Conservation (phyloP, 2,888 invertebrate species). For the Nemotelus nigrinus region DNA sequence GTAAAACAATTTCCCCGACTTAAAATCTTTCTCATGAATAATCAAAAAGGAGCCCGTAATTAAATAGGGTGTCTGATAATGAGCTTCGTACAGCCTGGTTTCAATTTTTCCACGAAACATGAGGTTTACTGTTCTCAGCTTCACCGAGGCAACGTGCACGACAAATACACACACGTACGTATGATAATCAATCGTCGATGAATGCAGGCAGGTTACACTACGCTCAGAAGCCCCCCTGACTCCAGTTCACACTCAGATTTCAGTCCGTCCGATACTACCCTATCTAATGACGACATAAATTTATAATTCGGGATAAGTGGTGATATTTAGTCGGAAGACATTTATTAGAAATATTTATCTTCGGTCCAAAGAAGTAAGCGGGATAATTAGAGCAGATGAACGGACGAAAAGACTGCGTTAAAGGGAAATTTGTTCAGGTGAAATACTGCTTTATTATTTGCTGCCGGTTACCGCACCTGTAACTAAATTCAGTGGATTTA, state of each 20-base stretch:
- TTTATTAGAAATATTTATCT: background rate
- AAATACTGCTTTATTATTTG: too few relatives aligned
- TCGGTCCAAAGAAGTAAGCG: background rate
- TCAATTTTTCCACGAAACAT: background rate
- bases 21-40: slow-evolving; percentile 49
- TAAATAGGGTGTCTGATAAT: slow-evolving; percentile 21
- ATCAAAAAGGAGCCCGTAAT: slow-evolving; percentile 41
- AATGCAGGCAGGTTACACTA: background rate
- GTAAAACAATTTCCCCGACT: slow-evolving; percentile 49
- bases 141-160: background rate
- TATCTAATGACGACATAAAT: slow-evolving; percentile 12
- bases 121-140: background rate
- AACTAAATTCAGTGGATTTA: too few relatives aligned
- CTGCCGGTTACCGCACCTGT: too few relatives aligned
- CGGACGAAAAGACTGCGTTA: too few relatives aligned
- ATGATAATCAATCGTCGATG: background rate
- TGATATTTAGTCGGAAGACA: background rate
- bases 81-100: background rate
- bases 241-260: background rate
- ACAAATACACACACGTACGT: background rate
- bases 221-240: too few relatives aligned
- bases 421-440: too few relatives aligned
- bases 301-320: slow-evolving; percentile 32
- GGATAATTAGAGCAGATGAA: too few relatives aligned
- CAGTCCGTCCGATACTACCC: background rate